Conservation (phyloP, 92 coral and sea anemone species). For the Palythoa caribaeorum region DNA sequence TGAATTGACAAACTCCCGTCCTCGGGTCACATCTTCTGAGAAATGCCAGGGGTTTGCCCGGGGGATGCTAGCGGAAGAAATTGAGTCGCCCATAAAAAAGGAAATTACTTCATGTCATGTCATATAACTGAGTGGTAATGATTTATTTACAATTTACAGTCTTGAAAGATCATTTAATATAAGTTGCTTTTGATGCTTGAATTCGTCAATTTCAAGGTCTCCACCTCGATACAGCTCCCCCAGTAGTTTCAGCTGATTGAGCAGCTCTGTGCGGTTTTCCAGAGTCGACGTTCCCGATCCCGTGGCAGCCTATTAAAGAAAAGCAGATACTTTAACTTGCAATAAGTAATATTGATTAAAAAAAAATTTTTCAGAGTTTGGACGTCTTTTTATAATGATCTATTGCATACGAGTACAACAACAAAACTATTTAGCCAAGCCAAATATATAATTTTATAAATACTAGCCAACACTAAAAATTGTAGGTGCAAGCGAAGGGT, state of each 20-base stretch:
- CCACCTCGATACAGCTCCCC: conserved; percentile 30
- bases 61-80: too few relatives aligned
- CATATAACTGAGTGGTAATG: too few relatives aligned
- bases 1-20: too few relatives aligned
- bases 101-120: too few relatives aligned
- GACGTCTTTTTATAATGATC: background rate
- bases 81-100: too few relatives aligned
- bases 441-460: background rate
- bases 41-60: too few relatives aligned
- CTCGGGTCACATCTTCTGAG: too few relatives aligned
- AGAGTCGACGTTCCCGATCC: conserved; percentile 13
- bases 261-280: conserved; percentile 18
- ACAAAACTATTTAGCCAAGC: background rate
- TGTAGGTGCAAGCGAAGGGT: too few relatives aligned
- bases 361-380: background rate
- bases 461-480: background rate
- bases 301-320: conserved; percentile 30
- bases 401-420: too few relatives aligned
- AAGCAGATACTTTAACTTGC: conserved; percentile 10
- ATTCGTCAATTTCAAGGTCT: background rate
- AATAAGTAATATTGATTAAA: background rate
- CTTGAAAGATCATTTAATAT: conserved; percentile 6
- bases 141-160: background rate
- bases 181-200: conserved; percentile 12
- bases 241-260: conserved; percentile 25